Base-by-base conservation (phyloP, 2,888 invertebrate genomes). In the Chirona hameri region DNA sequence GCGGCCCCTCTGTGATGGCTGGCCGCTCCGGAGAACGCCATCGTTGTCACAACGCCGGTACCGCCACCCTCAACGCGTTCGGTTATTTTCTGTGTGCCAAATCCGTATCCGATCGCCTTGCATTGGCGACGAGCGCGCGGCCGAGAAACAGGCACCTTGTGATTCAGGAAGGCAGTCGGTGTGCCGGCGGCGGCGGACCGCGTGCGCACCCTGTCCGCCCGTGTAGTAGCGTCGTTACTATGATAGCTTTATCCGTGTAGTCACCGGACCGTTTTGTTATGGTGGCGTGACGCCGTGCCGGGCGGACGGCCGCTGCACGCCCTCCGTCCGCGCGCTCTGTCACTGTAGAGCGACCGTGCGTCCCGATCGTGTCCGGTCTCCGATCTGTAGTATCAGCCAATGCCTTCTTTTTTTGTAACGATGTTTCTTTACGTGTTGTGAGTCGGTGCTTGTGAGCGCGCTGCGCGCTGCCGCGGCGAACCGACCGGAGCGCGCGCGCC, bases 171-270 rank as follows among this genome's bases (percentile, higher is more conserved):
- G 14, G 18, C 27, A 29, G 69, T 29, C 27, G 29, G 69, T 29
- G 27, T 69, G 69, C 27, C 27, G 69, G 10, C 29, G 69, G 10
- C 29, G 69, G 27, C 27, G n/a, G 27, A 14, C 27, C 69, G 69
- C n/a, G 14, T 29, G 69, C 14, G 27, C 31, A 31, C 31, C 10
- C 72, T 31, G 31, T 15, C 72, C 31, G 31, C 72, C 72, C 31
- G 72, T 31, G 31, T 72, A 29, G 31, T 72, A 72, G 72, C 21
- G 72, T 72, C 72, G 31, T 72, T 72, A 31, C 72, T 72, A 72
- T 72, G 72, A 72, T 72, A 72, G 72, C 72, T 72, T 72, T 72
- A 72, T 72, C 27, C 18, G 31, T 72, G 72, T 72, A 72, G 72
- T 72, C 72, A 31, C 31, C 31, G 72, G 18, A 29, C 31, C 31